Evolutionary conservation across 2,797 vertebrate species (phyloP), one percentile per base, ranked within the genome.

Genomic region (Sebastes vulpes): DNA sequence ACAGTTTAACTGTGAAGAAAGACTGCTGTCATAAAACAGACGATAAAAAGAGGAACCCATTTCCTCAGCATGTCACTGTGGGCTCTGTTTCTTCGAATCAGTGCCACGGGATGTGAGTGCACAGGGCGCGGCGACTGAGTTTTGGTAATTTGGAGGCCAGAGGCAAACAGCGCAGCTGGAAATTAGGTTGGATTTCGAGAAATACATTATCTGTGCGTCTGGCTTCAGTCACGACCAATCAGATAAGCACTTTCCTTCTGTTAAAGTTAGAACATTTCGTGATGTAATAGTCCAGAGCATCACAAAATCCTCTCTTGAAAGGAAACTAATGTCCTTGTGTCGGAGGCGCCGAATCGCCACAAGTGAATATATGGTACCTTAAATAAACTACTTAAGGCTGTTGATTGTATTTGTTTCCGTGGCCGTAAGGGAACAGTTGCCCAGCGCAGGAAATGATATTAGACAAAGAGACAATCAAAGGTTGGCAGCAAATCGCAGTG

Each of bases 181-280:
- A 90, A 92, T 91, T 58, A 90, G 84, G 81, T 87, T 89, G 89
- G 74, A 87, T 91, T 86, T 85, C 68, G 81, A 91, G 77, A 86
- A 91, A 89, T 71, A 75, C 66, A 93, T 91, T 89, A 91, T 85
- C 59, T 84, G 59, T 66, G 78, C 31, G 56, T 75, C 90, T 91
- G 86, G 90, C 71, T 86, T 86, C 71, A 73, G 83, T 92, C 89
- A 86, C 21, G 52, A 85, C 72, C 78, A 75, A 83, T 90, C 81
- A 85, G 86, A 93, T 90, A 88, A 88, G 66, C 66, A 72, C 66
- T 80, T 84, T 83, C 74, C 79, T 89, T 87, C 83, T 81, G 82
- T 92, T 60, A 83, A 84, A 89, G 72, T 80, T 72, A 38, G 25
- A 81, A 81, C 82, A 86, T 42, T 63, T 74, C 52, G 32, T 90